Evolutionary conservation across 2,113 vertebrate species (phyloP).

Genomic region (Leuciscus idus): DNA sequence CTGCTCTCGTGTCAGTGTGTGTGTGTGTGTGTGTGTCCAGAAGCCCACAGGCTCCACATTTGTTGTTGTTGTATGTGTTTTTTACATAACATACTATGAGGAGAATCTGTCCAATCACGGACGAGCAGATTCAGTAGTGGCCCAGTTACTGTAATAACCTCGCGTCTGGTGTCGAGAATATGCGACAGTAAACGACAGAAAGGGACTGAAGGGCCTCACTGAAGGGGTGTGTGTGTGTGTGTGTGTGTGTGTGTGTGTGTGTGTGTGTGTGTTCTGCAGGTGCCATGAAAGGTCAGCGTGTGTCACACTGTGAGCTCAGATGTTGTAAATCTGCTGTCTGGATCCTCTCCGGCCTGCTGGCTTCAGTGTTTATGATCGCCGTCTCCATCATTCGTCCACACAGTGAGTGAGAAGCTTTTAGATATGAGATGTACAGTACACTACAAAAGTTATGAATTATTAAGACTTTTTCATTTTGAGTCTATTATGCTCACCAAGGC

Average conservation of each 20-base stretch:
- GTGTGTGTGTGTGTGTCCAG: slow-evolving; percentile 44
- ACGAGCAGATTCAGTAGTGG: slow-evolving; percentile 56
- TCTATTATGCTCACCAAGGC: background rate
- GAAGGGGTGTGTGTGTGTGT: slow-evolving; percentile 35
- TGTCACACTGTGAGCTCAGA: slow-evolving; percentile 61
- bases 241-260: slow-evolving; percentile 38
- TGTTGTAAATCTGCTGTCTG: slow-evolving; percentile 70
- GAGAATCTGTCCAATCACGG: slow-evolving; percentile 66
- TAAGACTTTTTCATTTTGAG: no score
- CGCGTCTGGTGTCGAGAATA: background rate
- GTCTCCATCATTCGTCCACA: slow-evolving; percentile 62
- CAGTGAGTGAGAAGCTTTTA: slow-evolving; percentile 66
- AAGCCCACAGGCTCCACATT: slow-evolving; percentile 52
- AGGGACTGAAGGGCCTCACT: background rate
- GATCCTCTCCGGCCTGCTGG: slow-evolving; percentile 69
- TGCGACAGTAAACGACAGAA: no score
- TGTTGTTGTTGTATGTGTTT: slow-evolving; percentile 28
- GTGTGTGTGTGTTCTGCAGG: slow-evolving; percentile 36
- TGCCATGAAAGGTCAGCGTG: slow-evolving; percentile 73
- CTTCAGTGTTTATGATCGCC: slow-evolving; percentile 66
- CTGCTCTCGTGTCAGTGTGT: slow-evolving; percentile 22
- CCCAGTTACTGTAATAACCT: slow-evolving; percentile 23
- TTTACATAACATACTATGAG: slow-evolving; percentile 25
- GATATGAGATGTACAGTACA: no score
- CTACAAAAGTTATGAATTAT: background rate